These are phyloP conservation scores for Cyanoramphus novaezelandiae DNA, from an alignment of 2,113 vertebrate genomes.

Conservation along the genomic window DNA sequence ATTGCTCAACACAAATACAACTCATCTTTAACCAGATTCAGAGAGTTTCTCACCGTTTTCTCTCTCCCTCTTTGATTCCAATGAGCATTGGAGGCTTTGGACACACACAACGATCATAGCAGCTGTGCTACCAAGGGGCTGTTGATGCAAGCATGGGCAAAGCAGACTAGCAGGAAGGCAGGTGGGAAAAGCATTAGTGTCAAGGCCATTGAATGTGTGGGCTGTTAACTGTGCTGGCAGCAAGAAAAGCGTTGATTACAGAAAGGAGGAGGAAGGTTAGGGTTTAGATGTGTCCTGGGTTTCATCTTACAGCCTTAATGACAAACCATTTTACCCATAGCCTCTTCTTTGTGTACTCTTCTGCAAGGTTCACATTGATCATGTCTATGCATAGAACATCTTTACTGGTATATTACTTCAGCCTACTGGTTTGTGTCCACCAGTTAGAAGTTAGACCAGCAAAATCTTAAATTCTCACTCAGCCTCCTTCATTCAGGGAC, in stretches of 20 bases:
- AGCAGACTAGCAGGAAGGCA: background rate
- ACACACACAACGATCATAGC: background rate
- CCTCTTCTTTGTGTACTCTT: background rate
- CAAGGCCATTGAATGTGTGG: background rate
- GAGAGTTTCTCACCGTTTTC: background rate
- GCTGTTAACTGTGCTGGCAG: background rate
- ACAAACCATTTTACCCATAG: background rate
- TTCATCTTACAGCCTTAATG: background rate
- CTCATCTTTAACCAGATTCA: background rate
- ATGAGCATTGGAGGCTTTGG: background rate
- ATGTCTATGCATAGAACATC: background rate
- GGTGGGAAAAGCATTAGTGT: background rate
- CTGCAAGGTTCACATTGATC: background rate
- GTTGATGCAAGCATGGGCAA: background rate
- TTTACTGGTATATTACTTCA: background rate
- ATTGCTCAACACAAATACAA: background rate
- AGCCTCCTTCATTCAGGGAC: background rate
- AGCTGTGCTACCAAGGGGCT: fast-evolving
- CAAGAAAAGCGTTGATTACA: background rate
- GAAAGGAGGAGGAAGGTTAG: background rate
- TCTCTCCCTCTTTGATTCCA: background rate
- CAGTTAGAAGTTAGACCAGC: background rate
- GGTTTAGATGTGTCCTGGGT: background rate
- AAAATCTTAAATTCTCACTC: background rate
- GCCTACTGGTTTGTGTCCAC: background rate